These are phyloP conservation scores for Littorina saxatilis DNA, from an alignment of 1,140 invertebrate genomes.

Conservation along the genomic window DNA sequence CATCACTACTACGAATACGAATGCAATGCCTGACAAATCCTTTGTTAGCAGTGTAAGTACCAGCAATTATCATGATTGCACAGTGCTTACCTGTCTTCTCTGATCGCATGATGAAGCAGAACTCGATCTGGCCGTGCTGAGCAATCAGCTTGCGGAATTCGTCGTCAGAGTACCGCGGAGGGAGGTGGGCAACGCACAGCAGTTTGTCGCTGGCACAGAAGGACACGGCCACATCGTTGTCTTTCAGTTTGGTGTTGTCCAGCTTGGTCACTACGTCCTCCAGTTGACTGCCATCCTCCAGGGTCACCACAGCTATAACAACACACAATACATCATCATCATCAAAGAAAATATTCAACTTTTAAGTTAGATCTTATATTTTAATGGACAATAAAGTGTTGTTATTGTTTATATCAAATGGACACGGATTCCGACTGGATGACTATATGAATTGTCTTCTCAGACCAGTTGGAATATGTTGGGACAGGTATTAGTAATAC, in stretches of 20 bases:
- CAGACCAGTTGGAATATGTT: too few relatives aligned
- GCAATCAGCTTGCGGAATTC: conserved; percentile 77
- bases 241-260: conserved; percentile 59
- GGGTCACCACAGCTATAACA: conserved; percentile 60
- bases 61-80: too few relatives aligned
- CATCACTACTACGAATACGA: too few relatives aligned
- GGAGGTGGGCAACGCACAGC: conserved; percentile 79
- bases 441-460: too few relatives aligned
- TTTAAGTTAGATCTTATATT: not conserved
- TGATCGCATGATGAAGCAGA: conserved; percentile 79
- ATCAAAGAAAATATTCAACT: too few relatives aligned
- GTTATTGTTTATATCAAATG: too few relatives aligned
- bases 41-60: too few relatives aligned
- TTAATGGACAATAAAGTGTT: too few relatives aligned
- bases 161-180: conserved; percentile 75
- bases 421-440: too few relatives aligned
- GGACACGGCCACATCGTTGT: conserved; percentile 66
- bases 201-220: conserved; percentile 78
- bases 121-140: conserved; percentile 76
- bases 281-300: conserved; percentile 57
- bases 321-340: not conserved
- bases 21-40: too few relatives aligned
- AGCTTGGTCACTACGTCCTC: conserved; percentile 58
- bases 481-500: too few relatives aligned
- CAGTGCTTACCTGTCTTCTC: conserved; percentile 78